Percentiles rank a stretch among this genome's conserved stretches.
Evolutionary conservation across 64 coral and sea anemone genomes (phyloP).

Genomic region (Stylophora pistillata): DNA sequence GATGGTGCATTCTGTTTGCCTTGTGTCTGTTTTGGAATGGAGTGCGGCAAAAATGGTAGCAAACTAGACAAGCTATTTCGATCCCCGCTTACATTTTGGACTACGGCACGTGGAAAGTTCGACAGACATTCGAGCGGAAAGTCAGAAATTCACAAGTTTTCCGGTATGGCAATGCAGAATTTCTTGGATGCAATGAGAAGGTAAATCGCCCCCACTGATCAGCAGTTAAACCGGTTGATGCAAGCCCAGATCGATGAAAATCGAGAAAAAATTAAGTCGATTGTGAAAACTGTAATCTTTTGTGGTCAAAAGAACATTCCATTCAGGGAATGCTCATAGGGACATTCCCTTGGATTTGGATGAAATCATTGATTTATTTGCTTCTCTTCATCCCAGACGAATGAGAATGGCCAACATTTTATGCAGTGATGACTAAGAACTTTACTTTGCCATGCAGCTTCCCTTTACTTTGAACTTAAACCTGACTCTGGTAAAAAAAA

Average conservation of each 20-base stretch:
- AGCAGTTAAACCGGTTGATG: slow-evolving; percentile 24
- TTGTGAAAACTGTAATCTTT: slow-evolving; percentile 21
- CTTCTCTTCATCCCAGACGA: slow-evolving; percentile 21
- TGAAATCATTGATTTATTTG: slow-evolving; percentile 44
- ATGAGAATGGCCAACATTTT: slow-evolving; percentile 38
- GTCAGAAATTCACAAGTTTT: not conserved
- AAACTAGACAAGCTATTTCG: not conserved
- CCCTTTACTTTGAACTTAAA: slow-evolving; percentile 11
- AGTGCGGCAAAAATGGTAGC: not conserved
- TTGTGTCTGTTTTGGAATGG: slow-evolving; percentile 5
- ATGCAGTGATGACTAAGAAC: slow-evolving; percentile 33
- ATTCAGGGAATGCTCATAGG: slow-evolving; percentile 37
- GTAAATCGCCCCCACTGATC: slow-evolving; percentile 6
- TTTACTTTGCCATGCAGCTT: slow-evolving; percentile 7
- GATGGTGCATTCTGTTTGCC: not conserved
- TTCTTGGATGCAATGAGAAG: slow-evolving; percentile 13
- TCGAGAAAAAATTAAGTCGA: slow-evolving; percentile 11
- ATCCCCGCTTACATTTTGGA: not conserved
- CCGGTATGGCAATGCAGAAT: slow-evolving; percentile 9
- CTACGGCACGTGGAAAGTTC: not conserved
- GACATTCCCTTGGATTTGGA: slow-evolving; percentile 26
- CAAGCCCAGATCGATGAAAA: slow-evolving; percentile 23
- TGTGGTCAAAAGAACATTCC: slow-evolving; percentile 42
- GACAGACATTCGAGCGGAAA: not conserved
- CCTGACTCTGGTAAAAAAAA: slow-evolving; percentile 5